Evolutionary conservation across 2,113 vertebrate species (phyloP).

Genomic region (Zootoca vivipara): DNA sequence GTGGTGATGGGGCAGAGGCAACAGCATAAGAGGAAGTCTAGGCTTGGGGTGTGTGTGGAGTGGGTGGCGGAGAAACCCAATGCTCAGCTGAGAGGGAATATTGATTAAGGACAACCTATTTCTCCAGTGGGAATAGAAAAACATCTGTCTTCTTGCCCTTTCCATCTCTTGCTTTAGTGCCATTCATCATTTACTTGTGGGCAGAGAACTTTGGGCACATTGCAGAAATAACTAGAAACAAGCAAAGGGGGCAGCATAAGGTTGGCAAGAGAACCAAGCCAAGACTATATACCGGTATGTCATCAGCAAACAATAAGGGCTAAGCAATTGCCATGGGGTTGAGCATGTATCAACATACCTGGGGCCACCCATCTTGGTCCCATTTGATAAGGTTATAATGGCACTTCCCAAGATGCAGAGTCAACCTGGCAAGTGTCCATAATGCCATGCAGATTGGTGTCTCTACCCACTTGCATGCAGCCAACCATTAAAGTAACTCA

Average conservation of each 20-base stretch:
- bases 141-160: not conserved
- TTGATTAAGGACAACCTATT: not conserved
- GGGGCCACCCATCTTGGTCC: not conserved
- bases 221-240: not conserved
- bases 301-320: not conserved
- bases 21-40: not conserved
- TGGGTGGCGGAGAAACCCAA: not conserved
- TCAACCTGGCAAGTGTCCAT: not conserved
- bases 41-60: not conserved
- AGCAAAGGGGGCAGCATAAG: not conserved
- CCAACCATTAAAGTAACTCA: not conserved
- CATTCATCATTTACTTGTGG: not conserved
- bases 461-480: not conserved
- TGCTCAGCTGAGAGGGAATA: not conserved
- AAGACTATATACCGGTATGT: not conserved
- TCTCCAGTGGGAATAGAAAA: not conserved
- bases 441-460: not conserved
- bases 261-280: conserved; percentile 2
- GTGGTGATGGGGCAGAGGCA: not conserved
- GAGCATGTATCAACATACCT: not conserved
- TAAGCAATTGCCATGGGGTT: not conserved
- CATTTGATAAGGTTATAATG: not conserved
- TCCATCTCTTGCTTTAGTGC: not conserved
- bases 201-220: conserved; percentile 2
- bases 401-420: not conserved